Base-by-base conservation (phyloP, 2,888 invertebrate species). In the Noctuana brunneofusca region DNA sequence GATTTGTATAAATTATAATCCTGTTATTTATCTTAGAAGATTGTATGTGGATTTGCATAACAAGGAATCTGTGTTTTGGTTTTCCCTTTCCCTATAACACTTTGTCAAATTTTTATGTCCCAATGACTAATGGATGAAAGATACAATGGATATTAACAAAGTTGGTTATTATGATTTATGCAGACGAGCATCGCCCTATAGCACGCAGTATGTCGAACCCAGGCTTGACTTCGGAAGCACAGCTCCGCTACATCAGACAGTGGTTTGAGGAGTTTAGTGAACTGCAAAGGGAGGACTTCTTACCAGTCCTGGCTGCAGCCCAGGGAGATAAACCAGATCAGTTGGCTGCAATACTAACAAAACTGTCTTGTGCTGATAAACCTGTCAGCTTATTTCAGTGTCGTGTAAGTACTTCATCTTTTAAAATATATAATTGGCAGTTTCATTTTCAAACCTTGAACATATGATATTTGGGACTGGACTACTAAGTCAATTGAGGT, bases 191-290 rank as follows among this genome's bases (percentile, higher is more conserved):
- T 55, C 77, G 78, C n/a, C 79, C 83, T 2, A 63, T 80, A 65
- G 68, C 75, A 5, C 78, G 78, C 74, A 90, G 85, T 67, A 93
- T 93, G 93, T 92, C 93, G 32, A 88, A 89, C 64, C 87, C 90
- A 66, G 93, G 92, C 59, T 80, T 94, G 73, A 93, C 93, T 2
- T 85, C 94, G 35, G 95, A 95, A 76, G 95, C 95, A 2, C 97
- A 97, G 84, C 92, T 97, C 73, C 93, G 96, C 60, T 97, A 97
- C 80, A 89, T 97, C 69, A 91, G 96, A 63, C 95, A 96, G 79
- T 97, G 97, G 97, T 97, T 97, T 77, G 93, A 94, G 75, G 97
- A 97, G 85, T 97, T 96, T 94, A 97, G 97, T 79, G 97, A 97
- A 78, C 92, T 97, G 81, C 97, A 97, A 80, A 92, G 96, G 63